Percentiles rank a stretch among this genome's conserved stretches.
Evolutionary conservation across 1,140 invertebrate genomes (phyloP).

Genomic region (Euglossa dilemma): DNA sequence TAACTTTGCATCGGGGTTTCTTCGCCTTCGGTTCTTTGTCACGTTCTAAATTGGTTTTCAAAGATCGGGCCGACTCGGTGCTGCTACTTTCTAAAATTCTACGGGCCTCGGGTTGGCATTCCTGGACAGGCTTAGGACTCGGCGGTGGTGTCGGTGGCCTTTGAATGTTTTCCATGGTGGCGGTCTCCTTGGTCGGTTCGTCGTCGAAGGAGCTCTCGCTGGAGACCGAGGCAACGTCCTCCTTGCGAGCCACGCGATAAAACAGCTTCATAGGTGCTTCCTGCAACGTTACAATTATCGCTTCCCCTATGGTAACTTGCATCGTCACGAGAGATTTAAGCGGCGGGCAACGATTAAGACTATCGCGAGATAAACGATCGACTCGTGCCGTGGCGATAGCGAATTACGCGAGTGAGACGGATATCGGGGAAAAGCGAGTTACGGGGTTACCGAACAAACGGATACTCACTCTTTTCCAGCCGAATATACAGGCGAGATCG

Average conservation of each 20-base stretch:
- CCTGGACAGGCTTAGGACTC: conserved; percentile 73
- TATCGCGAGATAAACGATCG: background rate
- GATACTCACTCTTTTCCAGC: conserved; percentile 76
- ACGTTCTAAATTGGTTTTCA: conserved; percentile 54
- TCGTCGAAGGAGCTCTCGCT: conserved; percentile 39
- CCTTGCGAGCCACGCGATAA: conserved; percentile 70
- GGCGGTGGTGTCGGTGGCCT: conserved; percentile 78
- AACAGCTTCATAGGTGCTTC: conserved; percentile 76
- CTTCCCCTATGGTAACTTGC: conserved; percentile 44
- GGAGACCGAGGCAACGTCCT: conserved; percentile 35
- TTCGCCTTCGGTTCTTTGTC: conserved; percentile 73
- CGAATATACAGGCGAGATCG: conserved; percentile 77
- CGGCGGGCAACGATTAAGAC: background rate
- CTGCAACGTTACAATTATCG: conserved; percentile 65
- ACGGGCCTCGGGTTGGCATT: conserved; percentile 44
- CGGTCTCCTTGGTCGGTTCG: conserved; percentile 43
- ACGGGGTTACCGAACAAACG: background rate
- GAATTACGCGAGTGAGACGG: background rate
- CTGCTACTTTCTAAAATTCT: conserved; percentile 22
- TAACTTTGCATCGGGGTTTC: conserved; percentile 79
- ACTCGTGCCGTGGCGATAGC: background rate
- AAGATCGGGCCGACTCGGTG: conserved; percentile 21
- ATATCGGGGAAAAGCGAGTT: background rate
- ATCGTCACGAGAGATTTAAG: background rate
- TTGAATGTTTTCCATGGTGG: conserved; percentile 75